Evolutionary conservation across 1,140 invertebrate species (phyloP), one percentile per base, ranked within the genome.

Genomic region (Coboldia fuscipes): DNA sequence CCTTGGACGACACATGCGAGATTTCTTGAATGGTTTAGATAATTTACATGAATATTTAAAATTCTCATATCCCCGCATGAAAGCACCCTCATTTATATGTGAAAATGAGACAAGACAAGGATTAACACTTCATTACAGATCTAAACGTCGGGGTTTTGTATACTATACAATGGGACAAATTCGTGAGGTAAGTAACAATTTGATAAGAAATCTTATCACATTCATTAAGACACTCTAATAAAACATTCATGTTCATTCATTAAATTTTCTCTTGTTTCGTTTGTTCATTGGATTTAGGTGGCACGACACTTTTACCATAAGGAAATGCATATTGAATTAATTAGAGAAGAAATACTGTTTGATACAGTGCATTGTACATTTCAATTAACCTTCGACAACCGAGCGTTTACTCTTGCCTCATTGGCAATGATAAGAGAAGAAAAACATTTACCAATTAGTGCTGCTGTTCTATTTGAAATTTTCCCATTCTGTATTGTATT

Each of bases 111-210:
- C 82, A 0, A 68, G 76, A 33, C 75, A 81, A 48, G 90, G 92
- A 3, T 60, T 96, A 28, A 88, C 84, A 1, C 63, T 97, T 23
- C 90, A 96, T 58, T 93, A 93, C 51, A 65, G 90, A 29, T 92
- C 84, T 37, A 92, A 89, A 57, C 57, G 90, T 36, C 65, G 80
- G 33, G 89, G 89, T 0, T 96, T 89, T 51, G 75, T 94, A 2
- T 88, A 90, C 55, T 97, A 97, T 47, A 89, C 90, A 1, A 93
- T 92, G 75, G 92, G 92, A 5, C 89, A 96, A 57, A 93, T 96
- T 33, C 68, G 81, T 51, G 78, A 86, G 62, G 74, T 73, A 35
- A 21, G 30, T 18, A 18, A 15, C 30, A 24, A 4, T 12, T 34
- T 31, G 34, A 30, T 31, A 17, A 8, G 28, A 15, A 34, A 34